These are phyloP conservation scores for Chondrosia reniformis DNA, from an alignment of 37 sponge, comb jelly and placozoan species.

Conservation along the genomic window DNA sequence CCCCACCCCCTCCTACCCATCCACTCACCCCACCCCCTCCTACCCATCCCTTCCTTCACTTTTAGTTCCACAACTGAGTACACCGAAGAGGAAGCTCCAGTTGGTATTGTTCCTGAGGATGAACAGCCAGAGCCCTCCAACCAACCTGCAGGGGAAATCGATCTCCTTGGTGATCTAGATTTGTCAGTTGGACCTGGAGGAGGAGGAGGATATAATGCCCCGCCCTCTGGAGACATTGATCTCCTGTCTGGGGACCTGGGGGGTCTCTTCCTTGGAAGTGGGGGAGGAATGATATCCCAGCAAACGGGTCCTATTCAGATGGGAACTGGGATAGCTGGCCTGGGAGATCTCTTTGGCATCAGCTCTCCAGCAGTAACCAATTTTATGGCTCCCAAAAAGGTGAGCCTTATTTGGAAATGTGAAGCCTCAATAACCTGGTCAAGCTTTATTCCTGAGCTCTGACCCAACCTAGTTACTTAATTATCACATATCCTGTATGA, in stretches of 20 bases:
- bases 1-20: too few relatives aligned
- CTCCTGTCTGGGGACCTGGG: slow-evolving; percentile 62
- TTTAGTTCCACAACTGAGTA: slow-evolving; percentile 62
- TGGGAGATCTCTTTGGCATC: background rate
- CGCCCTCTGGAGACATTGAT: slow-evolving; percentile 45
- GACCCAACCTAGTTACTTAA: too few relatives aligned
- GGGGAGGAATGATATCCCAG: too few relatives aligned
- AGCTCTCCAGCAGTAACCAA: background rate
- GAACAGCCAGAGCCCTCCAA: slow-evolving; percentile 22
- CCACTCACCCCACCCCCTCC: too few relatives aligned
- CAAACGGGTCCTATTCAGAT: slow-evolving; percentile 23
- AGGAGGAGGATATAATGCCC: slow-evolving; percentile 10
- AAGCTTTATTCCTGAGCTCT: too few relatives aligned
- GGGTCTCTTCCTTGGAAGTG: slow-evolving; percentile 53
- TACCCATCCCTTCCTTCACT: too few relatives aligned
- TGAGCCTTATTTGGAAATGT: too few relatives aligned
- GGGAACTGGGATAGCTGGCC: slow-evolving; percentile 23
- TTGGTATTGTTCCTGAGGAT: slow-evolving; percentile 21
- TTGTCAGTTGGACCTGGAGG: slow-evolving; percentile 33
- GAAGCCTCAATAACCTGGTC: too few relatives aligned
- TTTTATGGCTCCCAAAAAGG: slow-evolving; percentile 42
- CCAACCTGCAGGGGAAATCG: slow-evolving; percentile 45
- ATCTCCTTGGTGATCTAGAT: slow-evolving; percentile 91
- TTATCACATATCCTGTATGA: too few relatives aligned
- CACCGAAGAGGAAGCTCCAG: slow-evolving; percentile 73